Evolutionary conservation across 2,797 vertebrate species (phyloP).

Genomic region (Falco columbarius): DNA sequence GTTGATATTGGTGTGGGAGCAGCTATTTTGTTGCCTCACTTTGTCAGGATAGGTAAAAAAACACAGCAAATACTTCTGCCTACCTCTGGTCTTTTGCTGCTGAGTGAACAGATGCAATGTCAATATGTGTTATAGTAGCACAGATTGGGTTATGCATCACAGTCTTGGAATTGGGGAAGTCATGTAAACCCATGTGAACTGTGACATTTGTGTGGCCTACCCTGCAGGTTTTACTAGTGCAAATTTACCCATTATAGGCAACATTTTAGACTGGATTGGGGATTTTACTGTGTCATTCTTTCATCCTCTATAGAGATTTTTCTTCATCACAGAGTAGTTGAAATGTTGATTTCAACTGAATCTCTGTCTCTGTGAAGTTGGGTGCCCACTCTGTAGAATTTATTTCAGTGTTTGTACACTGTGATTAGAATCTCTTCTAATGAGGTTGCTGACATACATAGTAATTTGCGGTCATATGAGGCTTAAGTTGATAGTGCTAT

Average conservation of each 20-base stretch:
- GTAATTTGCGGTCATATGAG: neutral
- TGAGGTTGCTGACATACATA: neutral
- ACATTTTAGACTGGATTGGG: neutral
- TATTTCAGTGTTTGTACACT: neutral
- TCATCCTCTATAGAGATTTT: neutral
- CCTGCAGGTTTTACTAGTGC: neutral
- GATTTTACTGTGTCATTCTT: neutral
- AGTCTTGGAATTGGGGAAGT: neutral
- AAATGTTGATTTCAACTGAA: neutral
- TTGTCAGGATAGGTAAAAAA: neutral
- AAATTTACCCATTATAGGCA: neutral
- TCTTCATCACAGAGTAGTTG: neutral
- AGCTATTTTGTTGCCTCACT: neutral
- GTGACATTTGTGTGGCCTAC: neutral
- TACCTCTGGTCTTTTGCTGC: neutral
- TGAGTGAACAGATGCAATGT: neutral
- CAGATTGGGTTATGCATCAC: neutral
- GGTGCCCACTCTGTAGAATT: neutral
- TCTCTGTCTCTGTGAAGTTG: neutral
- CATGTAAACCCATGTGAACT: neutral
- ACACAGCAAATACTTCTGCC: neutral
- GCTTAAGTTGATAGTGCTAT: neutral
- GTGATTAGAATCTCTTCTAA: neutral
- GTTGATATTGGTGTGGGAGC: neutral
- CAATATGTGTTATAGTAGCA: neutral